Conservation (phyloP, 2,797 vertebrate species). For the Sciurus vulgaris region DNA sequence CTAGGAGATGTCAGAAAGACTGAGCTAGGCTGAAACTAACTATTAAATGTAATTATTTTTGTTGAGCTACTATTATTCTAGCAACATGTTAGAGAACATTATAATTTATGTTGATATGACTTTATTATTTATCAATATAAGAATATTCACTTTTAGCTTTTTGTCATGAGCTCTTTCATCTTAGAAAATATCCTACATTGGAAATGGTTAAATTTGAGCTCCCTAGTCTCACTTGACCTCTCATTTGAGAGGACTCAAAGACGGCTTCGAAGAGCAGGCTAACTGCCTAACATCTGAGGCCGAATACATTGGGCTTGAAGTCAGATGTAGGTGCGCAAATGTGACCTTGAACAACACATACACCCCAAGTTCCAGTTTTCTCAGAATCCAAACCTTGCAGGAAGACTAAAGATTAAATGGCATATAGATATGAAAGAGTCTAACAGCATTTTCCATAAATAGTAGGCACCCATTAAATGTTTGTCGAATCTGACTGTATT, state of each 20-base stretch:
- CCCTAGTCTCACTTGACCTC: accelerated
- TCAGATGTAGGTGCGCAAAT: neutral
- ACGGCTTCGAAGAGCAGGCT: neutral
- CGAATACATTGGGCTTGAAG: neutral
- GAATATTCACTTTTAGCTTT: conserved; percentile 45
- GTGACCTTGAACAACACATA: neutral
- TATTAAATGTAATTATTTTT: conserved; percentile 68
- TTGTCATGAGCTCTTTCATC: neutral
- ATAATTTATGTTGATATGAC: conserved; percentile 35
- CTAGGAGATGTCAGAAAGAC: conserved; percentile 24
- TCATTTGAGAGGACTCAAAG: neutral
- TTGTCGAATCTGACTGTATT: conserved; percentile 13
- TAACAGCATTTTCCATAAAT: conserved; percentile 3
- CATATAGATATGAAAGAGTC: neutral
- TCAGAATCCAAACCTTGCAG: neutral
- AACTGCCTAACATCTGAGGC: neutral
- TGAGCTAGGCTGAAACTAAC: neutral
- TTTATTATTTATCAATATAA: conserved; percentile 48
- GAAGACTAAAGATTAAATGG: neutral
- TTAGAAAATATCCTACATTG: neutral
- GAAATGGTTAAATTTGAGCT: neutral
- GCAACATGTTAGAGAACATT: conserved; percentile 17
- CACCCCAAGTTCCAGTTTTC: neutral
- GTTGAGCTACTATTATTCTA: conserved; percentile 24
- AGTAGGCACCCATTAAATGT: neutral